Evolutionary conservation across 2,113 vertebrate genomes (phyloP), one percentile per base, ranked within the genome.

Genomic region (Lycaon pictus): DNA sequence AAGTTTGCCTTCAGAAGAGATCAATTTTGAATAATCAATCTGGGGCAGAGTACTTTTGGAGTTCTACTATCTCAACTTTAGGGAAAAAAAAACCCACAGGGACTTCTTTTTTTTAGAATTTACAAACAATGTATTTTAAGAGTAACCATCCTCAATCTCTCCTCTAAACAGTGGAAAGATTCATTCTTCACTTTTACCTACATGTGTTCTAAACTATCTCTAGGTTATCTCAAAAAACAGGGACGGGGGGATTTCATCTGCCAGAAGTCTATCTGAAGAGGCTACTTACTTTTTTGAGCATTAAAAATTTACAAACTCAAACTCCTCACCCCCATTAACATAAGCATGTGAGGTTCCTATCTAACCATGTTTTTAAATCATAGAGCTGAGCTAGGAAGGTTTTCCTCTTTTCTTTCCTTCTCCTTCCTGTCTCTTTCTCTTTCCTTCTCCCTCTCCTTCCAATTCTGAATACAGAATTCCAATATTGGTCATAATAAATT

Each of bases 1-100:
- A 84, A 83, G 25, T n/a, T 77, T 43, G 62, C 48, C 12, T 56
- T 95, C 16, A 72, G 13, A 62, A 93, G 82, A 82, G 16, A 81
- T 51, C 11, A 17, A 95, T 81, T 94, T 9, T 95, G 63, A 96
- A 60, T 65, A 80, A 96, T 95, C 90, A 62, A 82, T 19, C 11
- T 84, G 2, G 35, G 19, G 19, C 43, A 77, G 32, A 96, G 79
- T 32, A 84, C 11, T 82, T 95, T 23, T 16, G 10, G 22, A 82
- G 58, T 91, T 81, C 84, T 62, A 82, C 25, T 90, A 32, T 25
- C n/a, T 93, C 6, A 63, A 16, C 13, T 95, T 85, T 27, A 35
- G 43, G 43, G 0, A 7, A 7, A 71, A 92, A 84, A 96, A 27
- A 0, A 8, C 1, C 12, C 37, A 27, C 1, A 1, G 0, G n/a